Evolutionary conservation across 2,113 vertebrate genomes (phyloP).

Genomic region (Carassius gibelio): DNA sequence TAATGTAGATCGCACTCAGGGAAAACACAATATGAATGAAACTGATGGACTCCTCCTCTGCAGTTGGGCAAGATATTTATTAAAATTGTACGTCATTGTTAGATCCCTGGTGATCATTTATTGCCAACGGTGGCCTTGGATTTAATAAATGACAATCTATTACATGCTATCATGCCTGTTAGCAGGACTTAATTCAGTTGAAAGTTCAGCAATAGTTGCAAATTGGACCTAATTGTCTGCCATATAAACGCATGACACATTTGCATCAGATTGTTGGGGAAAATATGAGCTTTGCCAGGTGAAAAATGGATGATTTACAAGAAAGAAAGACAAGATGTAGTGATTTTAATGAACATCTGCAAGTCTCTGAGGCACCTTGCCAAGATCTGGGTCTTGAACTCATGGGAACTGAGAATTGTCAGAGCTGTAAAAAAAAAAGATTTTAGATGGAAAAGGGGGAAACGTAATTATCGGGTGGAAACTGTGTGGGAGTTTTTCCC

Average conservation of each 20-base stretch:
- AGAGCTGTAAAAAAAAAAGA: constrained; percentile 63
- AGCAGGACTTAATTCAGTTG: constrained; percentile 69
- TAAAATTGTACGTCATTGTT: constrained; percentile 21
- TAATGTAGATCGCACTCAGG: constrained; percentile 5
- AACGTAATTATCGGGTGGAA: constrained; percentile 70
- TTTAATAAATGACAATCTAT: constrained; percentile 73
- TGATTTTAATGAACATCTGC: constrained; percentile 40
- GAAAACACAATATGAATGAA: constrained; percentile 3
- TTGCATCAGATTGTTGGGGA: constrained; percentile 60
- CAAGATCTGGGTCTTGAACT: constrained; percentile 44
- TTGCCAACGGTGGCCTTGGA: constrained; percentile 69
- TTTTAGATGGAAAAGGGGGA: constrained; percentile 56
- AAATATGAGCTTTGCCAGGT: neutral
- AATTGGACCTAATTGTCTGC: constrained; percentile 74
- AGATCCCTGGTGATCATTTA: constrained; percentile 62
- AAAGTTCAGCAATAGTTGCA: constrained; percentile 71
- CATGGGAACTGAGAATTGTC: constrained; percentile 61
- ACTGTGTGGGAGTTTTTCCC: constrained; percentile 67
- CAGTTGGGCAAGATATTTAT: constrained; percentile 13
- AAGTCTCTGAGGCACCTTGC: constrained; percentile 47
- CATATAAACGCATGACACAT: constrained; percentile 68
- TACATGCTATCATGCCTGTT: constrained; percentile 73
- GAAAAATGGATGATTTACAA: constrained; percentile 21
- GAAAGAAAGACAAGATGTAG: constrained; percentile 40
- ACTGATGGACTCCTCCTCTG: constrained; percentile 7